Evolutionary conservation across 2,797 vertebrate species (phyloP), one percentile per base, ranked within the genome.

Genomic region (Nannoperca obscura): DNA sequence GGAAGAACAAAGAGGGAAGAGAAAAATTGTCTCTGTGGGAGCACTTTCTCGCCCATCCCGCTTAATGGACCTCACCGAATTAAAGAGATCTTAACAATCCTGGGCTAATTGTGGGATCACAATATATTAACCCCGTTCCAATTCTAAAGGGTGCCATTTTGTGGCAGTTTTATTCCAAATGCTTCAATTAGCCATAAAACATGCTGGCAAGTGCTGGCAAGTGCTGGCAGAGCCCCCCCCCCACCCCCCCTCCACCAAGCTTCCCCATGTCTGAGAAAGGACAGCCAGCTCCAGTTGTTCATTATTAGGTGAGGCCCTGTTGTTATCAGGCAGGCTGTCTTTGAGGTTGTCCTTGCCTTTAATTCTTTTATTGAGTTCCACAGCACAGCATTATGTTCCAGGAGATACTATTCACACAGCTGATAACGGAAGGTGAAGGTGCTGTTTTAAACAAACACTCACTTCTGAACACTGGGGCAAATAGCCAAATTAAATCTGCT

Each of bases 41-140:
- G 82, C 85, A 86, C 89, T 91, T 88, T 83, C 90, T 85, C 84
- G 89, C 88, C 94, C 89, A 91, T 93, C 86, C 91, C 88, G 92
- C 88, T 95, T 97, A 97, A 97, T 96, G 95, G 96, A 96, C 93
- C 95, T 95, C 94, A 94, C 95, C 93, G 95, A 97, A 96, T 96
- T 96, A 95, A 94, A 96, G 94, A 95, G 95, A 95, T 94, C 92
- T 94, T 94, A 95, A 95, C 95, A 94, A 94, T 95, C 89, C 90
- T 93, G 91, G 94, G 94, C 94, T 97, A 95, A 96, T 96, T 95
- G 95, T 94, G 94, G 96, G 94, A 96, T 93, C 93, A 95, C 95
- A 95, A 96, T 94, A 94, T 96, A 96, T 96, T 96, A 96, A 95
- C 93, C 92, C 89, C 77, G 83, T 82, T 92, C 82, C 90, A 93